Percentiles rank a stretch among this genome's conserved stretches.
These are phyloP conservation scores for Gonatopus flavifemur DNA, from an alignment of 1,140 invertebrate genomes.

Conservation along the genomic window DNA sequence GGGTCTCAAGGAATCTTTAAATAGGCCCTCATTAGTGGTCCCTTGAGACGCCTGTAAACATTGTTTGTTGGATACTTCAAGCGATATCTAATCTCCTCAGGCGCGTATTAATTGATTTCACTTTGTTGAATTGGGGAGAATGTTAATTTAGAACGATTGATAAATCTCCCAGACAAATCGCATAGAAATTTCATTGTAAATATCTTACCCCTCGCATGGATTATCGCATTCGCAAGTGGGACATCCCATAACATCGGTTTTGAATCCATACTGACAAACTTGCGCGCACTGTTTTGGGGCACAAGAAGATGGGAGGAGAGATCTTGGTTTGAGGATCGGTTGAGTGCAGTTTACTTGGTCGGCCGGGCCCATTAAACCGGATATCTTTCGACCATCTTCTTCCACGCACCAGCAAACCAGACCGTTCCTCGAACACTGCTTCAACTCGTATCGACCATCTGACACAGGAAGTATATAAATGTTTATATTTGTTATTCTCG, in stretches of 20 bases:
- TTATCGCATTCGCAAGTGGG: slow-evolving; percentile 83
- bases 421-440: slow-evolving; percentile 80
- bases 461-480: too few relatives aligned
- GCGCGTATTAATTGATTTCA: too few relatives aligned
- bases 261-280: slow-evolving; percentile 83
- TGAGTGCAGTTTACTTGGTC: slow-evolving; percentile 67
- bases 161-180: too few relatives aligned
- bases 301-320: slow-evolving; percentile 40
- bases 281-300: slow-evolving; percentile 66
- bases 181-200: too few relatives aligned
- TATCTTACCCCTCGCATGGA: slow-evolving; percentile 70
- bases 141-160: too few relatives aligned
- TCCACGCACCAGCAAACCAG: slow-evolving; percentile 88
- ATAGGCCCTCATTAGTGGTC: too few relatives aligned
- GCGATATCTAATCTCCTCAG: too few relatives aligned
- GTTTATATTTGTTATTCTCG: too few relatives aligned
- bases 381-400: slow-evolving; percentile 70
- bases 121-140: too few relatives aligned
- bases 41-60: too few relatives aligned
- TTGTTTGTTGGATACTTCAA: too few relatives aligned
- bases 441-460: slow-evolving; percentile 70
- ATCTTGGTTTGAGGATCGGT: slow-evolving; percentile 34
- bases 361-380: slow-evolving; percentile 76
- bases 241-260: slow-evolving; percentile 75
- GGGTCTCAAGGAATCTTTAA: too few relatives aligned